Base-by-base conservation (phyloP, 2,113 vertebrate genomes). In the Acrocephalus arundinaceus region DNA sequence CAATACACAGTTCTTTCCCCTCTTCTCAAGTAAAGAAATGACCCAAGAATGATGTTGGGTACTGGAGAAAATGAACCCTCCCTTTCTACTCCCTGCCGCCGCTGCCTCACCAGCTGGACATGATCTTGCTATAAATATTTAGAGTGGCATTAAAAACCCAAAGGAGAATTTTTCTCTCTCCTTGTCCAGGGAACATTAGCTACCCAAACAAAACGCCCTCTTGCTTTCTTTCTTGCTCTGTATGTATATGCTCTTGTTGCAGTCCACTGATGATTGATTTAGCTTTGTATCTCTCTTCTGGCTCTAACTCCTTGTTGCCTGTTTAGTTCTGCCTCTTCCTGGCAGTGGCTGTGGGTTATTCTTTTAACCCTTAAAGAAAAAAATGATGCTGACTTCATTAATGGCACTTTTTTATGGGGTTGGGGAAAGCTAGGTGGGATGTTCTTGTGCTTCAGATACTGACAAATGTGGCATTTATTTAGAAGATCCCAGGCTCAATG, bases 41-140 rank as follows among this genome's bases (percentile, higher is more conserved):
- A 57, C 21, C 13, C 0, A 25, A 74, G n/a, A 39, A 80, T 31
- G 23, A 68, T 70, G 46, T 22, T 84, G 68, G 35, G 37, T 0
- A 0, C 72, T 79, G 72, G 65, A 18, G 52, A 75, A 93, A 94
- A 63, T 2, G 37, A 0, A 1, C 31, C n/a, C 22, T 81, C 45
- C 76, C 16, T 90, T 37, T 33, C 55, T 49, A 2, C 43, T 87
- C 41, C 23, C 48, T 0, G 6, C 28, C 0, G 4, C 63, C 0
- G 0, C 73, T 82, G 89, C 74, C 90, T 96, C 88, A 81, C 68
- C 88, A 90, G 86, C 83, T 92, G 90, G 90, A 79, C 86, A 78
- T 45, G 66, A 78, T 93, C 76, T 81, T 65, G 65, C 70, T 95
- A 57, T 96, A 97, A 96, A 96, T 96, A 96, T 96, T 97, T 96